A percentile compares a stretch with the other conserved stretches of the same genome.
Conservation (phyloP, 1,140 invertebrate species). For the Brachionus sp. region DNA sequence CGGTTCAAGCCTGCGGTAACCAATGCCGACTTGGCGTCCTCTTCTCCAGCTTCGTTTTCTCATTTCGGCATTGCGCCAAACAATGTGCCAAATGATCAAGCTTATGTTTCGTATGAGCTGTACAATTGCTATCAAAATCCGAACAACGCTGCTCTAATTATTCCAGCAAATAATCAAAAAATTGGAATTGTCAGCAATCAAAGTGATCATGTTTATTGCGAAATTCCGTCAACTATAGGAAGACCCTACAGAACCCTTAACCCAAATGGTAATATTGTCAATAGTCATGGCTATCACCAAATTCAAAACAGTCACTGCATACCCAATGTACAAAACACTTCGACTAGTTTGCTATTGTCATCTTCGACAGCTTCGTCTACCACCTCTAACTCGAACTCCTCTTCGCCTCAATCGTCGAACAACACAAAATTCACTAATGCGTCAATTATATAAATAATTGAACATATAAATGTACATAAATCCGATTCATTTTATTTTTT, state of each 20-base stretch:
- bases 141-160: background rate
- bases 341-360: slow-evolving; percentile 1
- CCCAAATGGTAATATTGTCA: background rate
- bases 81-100: background rate
- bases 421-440: slow-evolving; percentile 31
- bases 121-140: slow-evolving; percentile 35
- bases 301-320: slow-evolving; percentile 38
- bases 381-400: background rate
- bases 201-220: slow-evolving; percentile 35
- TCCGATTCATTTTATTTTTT: slow-evolving; percentile 28
- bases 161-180: background rate
- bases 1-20: background rate
- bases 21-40: background rate
- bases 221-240: slow-evolving; percentile 16
- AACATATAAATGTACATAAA: background rate
- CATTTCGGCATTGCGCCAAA: background rate
- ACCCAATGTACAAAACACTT: slow-evolving; percentile 4
- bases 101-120: slow-evolving; percentile 3
- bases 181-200: background rate
- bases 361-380: slow-evolving; percentile 5
- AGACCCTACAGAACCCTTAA: background rate
- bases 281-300: slow-evolving; percentile 18
- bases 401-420: slow-evolving; percentile 20
- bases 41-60: slow-evolving; percentile 13
- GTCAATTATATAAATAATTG: slow-evolving; percentile 8